Base-by-base conservation (phyloP, 2,888 invertebrate genomes). In the Drosophila cracens region DNA sequence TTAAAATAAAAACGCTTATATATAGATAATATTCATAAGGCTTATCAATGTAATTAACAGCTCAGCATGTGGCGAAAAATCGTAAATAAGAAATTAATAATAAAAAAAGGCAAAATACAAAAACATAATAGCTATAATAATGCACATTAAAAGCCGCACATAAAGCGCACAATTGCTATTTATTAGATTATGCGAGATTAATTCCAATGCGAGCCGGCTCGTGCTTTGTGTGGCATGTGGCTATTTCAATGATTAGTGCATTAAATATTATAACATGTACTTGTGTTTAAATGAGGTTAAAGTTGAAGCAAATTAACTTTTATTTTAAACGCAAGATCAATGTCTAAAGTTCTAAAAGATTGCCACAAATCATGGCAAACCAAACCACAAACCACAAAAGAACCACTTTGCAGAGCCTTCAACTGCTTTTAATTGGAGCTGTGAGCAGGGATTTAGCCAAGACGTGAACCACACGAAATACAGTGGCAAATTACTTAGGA, bases 101-200 rank as follows among this genome's bases (percentile, higher is more conserved):
- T 31, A 58, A 13, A 21, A 13, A 8, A 25, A 21, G 11, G n/a
- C 11, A 29, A 34, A n/a, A 56, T 48, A 0, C 3, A 38, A 31
- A 38, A 68, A 56, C 65, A 80, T 76, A 79, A 74, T 64, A 33
- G 38, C 31, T 16, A 31, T 51, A 36, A 64, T 66, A 51, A 60
- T 40, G 40, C 63, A 54, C 34, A 63, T 61, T 64, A 46, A 54
- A 60, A 60, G 64, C 36, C 65, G 46, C 59, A 83, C 81, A 83
- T 8, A 73, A 62, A 70, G 65, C 38, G 56, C 68, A 82, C 76
- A 77, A 74, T 83, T 74, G 74, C 61, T 77, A 80, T 83, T 83
- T 80, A 86, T 83, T 83, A 70, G 75, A 80, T 83, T 83, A 77
- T 70, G 77, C 77, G 83, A 74, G 70, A 65, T 71, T 77, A 74